Evolutionary conservation across 2,113 vertebrate species (phyloP).

Genomic region (Cromileptes altivelis): DNA sequence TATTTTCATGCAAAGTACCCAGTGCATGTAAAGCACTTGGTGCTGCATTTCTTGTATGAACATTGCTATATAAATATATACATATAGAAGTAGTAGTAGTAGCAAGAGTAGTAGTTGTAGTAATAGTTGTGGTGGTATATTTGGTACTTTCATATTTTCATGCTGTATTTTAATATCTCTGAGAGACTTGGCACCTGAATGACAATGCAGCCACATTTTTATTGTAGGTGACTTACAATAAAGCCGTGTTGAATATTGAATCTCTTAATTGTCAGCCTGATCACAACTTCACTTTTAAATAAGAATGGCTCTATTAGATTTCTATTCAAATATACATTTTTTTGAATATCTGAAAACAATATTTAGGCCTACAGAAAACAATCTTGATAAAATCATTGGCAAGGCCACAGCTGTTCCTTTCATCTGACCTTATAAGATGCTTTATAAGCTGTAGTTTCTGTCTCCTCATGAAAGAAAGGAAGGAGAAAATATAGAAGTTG

Average conservation of each 20-base stretch:
- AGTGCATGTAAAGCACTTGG: no score
- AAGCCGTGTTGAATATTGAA: not conserved
- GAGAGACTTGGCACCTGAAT: not conserved
- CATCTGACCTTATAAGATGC: not conserved
- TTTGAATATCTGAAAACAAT: not conserved
- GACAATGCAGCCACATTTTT: not conserved
- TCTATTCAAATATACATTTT: not conserved
- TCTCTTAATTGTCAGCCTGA: not conserved
- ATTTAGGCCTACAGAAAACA: not conserved
- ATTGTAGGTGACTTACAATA: not conserved
- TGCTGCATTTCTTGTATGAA: no score
- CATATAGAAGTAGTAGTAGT: no score
- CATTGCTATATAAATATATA: no score
- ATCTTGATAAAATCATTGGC: not conserved
- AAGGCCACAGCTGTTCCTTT: not conserved
- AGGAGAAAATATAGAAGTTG: not conserved
- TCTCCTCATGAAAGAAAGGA: not conserved
- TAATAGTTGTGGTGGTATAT: no score
- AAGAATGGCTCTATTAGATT: not conserved
- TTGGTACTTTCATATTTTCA: not conserved
- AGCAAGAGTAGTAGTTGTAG: no score
- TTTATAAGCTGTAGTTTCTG: not conserved
- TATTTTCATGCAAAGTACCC: no score
- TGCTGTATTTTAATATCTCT: not conserved
- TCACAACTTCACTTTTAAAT: not conserved